Evolutionary conservation across 1,140 invertebrate genomes (phyloP).

Genomic region (Hestina assimilis): DNA sequence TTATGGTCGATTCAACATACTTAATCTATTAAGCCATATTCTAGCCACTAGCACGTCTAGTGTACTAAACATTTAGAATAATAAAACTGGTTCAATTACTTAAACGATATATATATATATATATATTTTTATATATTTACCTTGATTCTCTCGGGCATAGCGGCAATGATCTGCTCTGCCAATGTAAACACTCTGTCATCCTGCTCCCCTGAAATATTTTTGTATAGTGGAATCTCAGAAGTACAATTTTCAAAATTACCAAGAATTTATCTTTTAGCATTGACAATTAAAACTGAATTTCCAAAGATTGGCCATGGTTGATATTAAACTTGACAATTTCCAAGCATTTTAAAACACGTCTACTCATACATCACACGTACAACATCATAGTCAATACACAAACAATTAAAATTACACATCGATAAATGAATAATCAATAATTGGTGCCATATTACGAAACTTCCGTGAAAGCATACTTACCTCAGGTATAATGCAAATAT

Average conservation of each 20-base stretch:
- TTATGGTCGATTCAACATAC: too few species aligned
- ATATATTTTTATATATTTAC: slow-evolving; percentile 64
- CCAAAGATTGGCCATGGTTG: not conserved
- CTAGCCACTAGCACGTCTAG: too few species aligned
- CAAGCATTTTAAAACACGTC: not conserved
- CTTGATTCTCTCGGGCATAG: slow-evolving; percentile 98
- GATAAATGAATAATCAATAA: slow-evolving; percentile 3
- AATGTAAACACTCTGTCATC: slow-evolving; percentile 94
- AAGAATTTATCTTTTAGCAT: not conserved
- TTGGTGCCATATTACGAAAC: slow-evolving; percentile 27
- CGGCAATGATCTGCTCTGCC: slow-evolving; percentile 98
- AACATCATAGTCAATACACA: not conserved
- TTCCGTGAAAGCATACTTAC: slow-evolving; percentile 43
- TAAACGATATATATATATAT: too few species aligned
- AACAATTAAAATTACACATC: slow-evolving; percentile 2
- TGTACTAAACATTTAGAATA: too few species aligned
- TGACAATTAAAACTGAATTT: not conserved
- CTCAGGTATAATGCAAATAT: slow-evolving; percentile 21
- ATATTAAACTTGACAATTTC: not conserved
- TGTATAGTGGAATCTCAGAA: slow-evolving; percentile 51
- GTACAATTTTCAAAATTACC: not conserved
- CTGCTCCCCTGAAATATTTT: slow-evolving; percentile 88
- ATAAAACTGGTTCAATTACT: too few species aligned
- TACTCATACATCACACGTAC: not conserved
- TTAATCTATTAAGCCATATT: too few species aligned